Evolutionary conservation across 64 coral and sea anemone species (phyloP), one percentile per base, ranked within the genome.

Genomic region (Stichodactyla helianthus): DNA sequence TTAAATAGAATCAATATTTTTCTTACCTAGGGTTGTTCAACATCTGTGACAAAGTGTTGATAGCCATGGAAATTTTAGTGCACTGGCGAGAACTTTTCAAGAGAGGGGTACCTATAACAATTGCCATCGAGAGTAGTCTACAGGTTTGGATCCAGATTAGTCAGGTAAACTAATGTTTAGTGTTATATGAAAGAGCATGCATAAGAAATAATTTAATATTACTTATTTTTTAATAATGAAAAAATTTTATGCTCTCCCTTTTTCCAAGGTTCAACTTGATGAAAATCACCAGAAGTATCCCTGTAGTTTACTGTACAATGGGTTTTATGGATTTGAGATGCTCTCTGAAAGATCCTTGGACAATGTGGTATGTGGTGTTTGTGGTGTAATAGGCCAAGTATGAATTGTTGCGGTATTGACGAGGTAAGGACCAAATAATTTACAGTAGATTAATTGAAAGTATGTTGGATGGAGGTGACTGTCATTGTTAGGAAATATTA

Each of bases 11-110:
- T 58, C 55, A 58, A 58, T 58, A 58, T 58, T 58, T 58, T 58
- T 5, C 55, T 5, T 58, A 58, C 55, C 55, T 58, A 87, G 86
- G 70, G 16, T 58, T 87, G 10, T 87, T 87, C 25, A 87, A 79
- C 23, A 81, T 62, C 3, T 20, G 55, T 31, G 87, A 81, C 54
- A 82, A 80, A 51, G 28, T 88, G 0, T 54, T 82, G 5, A 5
- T 88, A 10, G 76, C 87, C 4, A 15, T 88, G 6, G 87, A 88
- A 50, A 63, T 88, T 50, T 54, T 81, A 14, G 71, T 80, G 23
- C 20, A 88, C 53, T 88, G 77, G 87, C 28, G 87, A 62, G 74
- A 88, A 20, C 76, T 50, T 57, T 88, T 88, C 28, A 61, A 82
- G 57, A n/a, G 18, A 56, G 77, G 87, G 6, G 51, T 59, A 10